Evolutionary conservation across 2,888 invertebrate genomes (phyloP), one percentile per base, ranked within the genome.

Genomic region (Brachyopa scutellaris): DNA sequence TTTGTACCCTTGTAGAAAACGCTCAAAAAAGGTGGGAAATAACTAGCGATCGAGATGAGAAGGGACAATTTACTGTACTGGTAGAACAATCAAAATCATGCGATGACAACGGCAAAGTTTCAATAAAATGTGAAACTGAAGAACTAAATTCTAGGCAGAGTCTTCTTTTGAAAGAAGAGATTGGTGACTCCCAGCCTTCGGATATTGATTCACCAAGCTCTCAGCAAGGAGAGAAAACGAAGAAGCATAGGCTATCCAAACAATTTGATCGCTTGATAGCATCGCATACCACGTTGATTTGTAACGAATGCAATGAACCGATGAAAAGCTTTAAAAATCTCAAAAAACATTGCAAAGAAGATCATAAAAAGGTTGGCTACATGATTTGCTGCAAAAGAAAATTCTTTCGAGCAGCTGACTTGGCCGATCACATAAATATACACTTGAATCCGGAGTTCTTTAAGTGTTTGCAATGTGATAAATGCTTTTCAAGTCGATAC

Each of bases 341-440:
- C 0, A 82, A 85, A 36, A 66, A 62, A 29, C 86, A 86, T 51
- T 85, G 78, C 33, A 72, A 84, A 7, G 55, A 38, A 11, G 38
- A n/a, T 1, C 86, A 86, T 42, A 64, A 61, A 4, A 51, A 51
- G 11, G 21, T 57, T 3, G 86, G 85, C 2, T 86, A 82, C 67
- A 61, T 85, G 17, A 57, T 78, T 0, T 86, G 86, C 19, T 86
- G 86, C 31, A 84, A 85, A 29, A 83, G 84, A 29, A 85, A 85
- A 76, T 84, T 85, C n/a, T 85, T 83, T 23, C 77, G 84, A 11
- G 62, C 85, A 0, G 76, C 84, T 9, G 70, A 78, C 2, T 55
- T 86, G 4, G 74, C 85, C n/a, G 86, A 86, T 23, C 86, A 86
- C 42, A 85, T 86, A 0, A 72, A 82, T n/a, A 55, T 84, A n/a